A percentile compares a stretch with the other conserved stretches of the same genome.
Evolutionary conservation across 2,113 vertebrate genomes (phyloP).

Genomic region (Catagonus wagneri): DNA sequence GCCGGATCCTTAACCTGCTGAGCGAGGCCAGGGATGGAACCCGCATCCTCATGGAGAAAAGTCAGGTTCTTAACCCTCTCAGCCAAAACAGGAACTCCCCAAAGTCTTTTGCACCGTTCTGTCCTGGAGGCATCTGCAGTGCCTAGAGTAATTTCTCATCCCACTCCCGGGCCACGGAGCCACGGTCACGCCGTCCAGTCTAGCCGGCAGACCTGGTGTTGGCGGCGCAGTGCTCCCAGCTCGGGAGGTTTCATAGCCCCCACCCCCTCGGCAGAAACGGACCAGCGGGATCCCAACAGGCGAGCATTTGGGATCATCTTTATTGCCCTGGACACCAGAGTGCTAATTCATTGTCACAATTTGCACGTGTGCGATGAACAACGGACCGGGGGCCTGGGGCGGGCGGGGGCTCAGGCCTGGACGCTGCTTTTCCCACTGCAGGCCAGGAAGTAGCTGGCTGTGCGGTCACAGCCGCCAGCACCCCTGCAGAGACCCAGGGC

Average conservation of each 20-base stretch:
- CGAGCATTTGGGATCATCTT: rapidly evolving
- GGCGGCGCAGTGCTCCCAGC: not conserved
- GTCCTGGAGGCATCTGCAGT: rapidly evolving
- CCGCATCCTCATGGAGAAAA: too few species aligned
- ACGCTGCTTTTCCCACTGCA: conserved; percentile 89
- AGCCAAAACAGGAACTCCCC: too few species aligned
- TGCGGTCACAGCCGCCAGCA: conserved; percentile 87
- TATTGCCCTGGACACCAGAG: not conserved
- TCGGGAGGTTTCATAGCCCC: rapidly evolving
- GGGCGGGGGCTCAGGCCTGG: conserved; percentile 78
- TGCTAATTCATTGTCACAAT: not conserved
- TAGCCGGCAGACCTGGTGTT: not conserved
- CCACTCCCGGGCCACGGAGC: rapidly evolving
- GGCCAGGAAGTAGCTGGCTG: too few species aligned
- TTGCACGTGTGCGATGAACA: not conserved
- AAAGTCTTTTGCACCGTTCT: too few species aligned
- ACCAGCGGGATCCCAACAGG: rapidly evolving
- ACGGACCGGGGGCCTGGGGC: too few species aligned
- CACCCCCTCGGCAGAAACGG: not conserved
- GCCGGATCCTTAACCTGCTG: too few species aligned
- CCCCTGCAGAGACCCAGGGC: conserved; percentile 90
- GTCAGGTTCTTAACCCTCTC: too few species aligned
- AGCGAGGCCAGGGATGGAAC: too few species aligned
- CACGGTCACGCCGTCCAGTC: not conserved
- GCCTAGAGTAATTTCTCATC: rapidly evolving